phyloP scores from a whole-genome alignment of 37 sponge, comb jelly and placozoan species.

The Geodia barretti region DNA sequence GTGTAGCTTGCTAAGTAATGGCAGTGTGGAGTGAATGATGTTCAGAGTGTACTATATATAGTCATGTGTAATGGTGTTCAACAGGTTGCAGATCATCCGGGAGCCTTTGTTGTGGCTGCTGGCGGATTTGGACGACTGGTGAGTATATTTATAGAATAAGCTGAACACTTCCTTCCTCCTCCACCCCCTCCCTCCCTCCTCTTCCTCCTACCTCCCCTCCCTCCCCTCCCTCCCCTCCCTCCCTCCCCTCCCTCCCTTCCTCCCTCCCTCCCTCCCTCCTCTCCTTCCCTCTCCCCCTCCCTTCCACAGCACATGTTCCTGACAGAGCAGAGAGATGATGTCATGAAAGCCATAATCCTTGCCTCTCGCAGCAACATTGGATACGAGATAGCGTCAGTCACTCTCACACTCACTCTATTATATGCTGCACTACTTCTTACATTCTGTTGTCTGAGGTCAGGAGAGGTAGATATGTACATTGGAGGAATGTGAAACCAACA shows the following conservation, averaged over 20 bases:
- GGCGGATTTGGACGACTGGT: slow-evolving; percentile 82
- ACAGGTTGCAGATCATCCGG: slow-evolving; percentile 89
- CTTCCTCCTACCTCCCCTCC: too few relatives aligned
- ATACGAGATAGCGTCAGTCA: slow-evolving; percentile 58
- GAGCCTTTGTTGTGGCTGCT: slow-evolving; percentile 81
- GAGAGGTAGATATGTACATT: too few relatives aligned
- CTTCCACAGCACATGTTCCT: slow-evolving; percentile 85
- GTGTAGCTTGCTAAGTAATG: too few relatives aligned
- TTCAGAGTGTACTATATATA: background rate
- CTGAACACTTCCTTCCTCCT: too few relatives aligned
- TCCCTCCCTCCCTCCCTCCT: too few relatives aligned
- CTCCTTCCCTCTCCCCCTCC: slow-evolving; percentile 8
- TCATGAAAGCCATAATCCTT: slow-evolving; percentile 50
- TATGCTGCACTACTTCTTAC: too few relatives aligned
- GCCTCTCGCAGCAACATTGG: slow-evolving; percentile 61
- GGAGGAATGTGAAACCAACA: background rate
- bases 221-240: too few relatives aligned
- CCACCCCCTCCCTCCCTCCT: too few relatives aligned
- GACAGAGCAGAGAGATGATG: slow-evolving; percentile 70
- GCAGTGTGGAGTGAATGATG: background rate
- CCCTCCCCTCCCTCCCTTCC: too few relatives aligned
- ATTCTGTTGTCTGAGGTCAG: too few relatives aligned
- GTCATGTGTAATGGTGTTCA: too few relatives aligned
- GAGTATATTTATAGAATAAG: too few relatives aligned
- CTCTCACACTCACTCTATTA: background rate